Conservation (phyloP, 64 coral and sea anemone species). For the Orbicella faveolata region DNA sequence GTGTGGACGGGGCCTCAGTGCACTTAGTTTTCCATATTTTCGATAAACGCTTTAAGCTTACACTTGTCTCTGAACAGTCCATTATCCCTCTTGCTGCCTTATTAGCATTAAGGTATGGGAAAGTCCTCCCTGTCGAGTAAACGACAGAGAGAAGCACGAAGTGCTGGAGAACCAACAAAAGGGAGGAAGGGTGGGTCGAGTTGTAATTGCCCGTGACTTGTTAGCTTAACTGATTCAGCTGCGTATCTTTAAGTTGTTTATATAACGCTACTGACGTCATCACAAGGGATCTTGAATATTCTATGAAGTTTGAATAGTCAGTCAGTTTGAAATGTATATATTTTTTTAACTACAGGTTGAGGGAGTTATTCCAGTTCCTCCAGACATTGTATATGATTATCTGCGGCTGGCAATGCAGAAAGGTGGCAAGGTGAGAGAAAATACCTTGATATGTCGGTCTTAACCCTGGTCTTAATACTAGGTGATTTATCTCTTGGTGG, state of each 20-base stretch:
- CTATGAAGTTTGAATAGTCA: background rate
- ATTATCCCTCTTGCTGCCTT: conserved; percentile 1
- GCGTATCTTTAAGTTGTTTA: background rate
- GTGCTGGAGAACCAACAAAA: background rate
- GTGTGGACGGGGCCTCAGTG: background rate
- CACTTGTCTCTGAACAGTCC: background rate
- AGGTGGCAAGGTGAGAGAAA: conserved; percentile 79
- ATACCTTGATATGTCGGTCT: too few relatives aligned
- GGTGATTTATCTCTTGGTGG: too few relatives aligned
- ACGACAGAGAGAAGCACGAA: background rate
- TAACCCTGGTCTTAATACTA: too few relatives aligned
- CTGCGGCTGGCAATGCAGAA: conserved; percentile 71
- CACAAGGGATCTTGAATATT: conserved; percentile 9
- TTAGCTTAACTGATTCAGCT: background rate
- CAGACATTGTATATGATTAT: conserved; percentile 77
- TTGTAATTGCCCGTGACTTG: background rate
- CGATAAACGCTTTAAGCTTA: too few relatives aligned
- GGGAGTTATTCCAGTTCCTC: conserved; percentile 69
- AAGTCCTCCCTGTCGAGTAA: conserved; percentile 22
- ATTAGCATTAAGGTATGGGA: conserved; percentile 15
- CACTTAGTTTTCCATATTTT: too few relatives aligned
- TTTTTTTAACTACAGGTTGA: conserved; percentile 46
- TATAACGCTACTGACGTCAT: background rate
- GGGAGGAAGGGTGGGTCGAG: background rate
- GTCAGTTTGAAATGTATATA: background rate